Evolutionary conservation across 2,113 vertebrate genomes (phyloP).

Genomic region (Pholis gunnellus): DNA sequence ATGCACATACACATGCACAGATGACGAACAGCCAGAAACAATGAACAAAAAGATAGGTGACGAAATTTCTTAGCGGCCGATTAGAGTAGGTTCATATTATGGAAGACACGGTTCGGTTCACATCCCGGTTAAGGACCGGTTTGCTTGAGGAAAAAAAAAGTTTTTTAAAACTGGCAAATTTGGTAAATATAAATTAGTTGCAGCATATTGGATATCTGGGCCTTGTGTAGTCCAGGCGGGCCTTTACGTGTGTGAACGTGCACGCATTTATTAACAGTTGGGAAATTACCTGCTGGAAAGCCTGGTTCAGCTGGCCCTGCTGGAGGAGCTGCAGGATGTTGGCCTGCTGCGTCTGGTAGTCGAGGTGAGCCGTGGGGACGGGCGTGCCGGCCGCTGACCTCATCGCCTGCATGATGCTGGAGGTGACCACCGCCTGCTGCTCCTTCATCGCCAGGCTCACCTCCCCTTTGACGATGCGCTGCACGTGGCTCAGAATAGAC

Average conservation of each 20-base stretch:
- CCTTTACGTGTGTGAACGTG: not conserved
- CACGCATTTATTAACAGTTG: slow-evolving; percentile 11
- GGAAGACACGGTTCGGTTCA: not conserved
- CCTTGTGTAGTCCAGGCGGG: not conserved
- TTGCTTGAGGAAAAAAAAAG: no score
- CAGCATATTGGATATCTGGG: not conserved
- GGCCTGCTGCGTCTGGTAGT: slow-evolving; percentile 96
- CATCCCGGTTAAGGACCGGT: not conserved
- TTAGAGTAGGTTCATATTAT: not conserved
- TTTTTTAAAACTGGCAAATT: no score
- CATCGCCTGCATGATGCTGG: slow-evolving; percentile 99
- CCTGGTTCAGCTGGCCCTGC: slow-evolving; percentile 98
- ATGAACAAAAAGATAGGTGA: not conserved
- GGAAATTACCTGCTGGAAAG: slow-evolving; percentile 94
- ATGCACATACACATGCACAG: not conserved
- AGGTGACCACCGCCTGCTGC: slow-evolving; percentile 95
- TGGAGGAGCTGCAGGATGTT: slow-evolving; percentile 95
- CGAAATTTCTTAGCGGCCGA: not conserved
- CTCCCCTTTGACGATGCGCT: slow-evolving; percentile 96
- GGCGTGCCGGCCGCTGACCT: slow-evolving; percentile 94
- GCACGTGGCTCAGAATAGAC: slow-evolving; percentile 94
- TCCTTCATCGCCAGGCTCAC: slow-evolving; percentile 97
- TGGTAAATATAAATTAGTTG: not conserved
- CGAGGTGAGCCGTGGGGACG: slow-evolving; percentile 92
- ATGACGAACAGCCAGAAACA: not conserved